These are phyloP conservation scores for Girardinus metallicus DNA, from an alignment of 2,797 vertebrate species.

Conservation along the genomic window DNA sequence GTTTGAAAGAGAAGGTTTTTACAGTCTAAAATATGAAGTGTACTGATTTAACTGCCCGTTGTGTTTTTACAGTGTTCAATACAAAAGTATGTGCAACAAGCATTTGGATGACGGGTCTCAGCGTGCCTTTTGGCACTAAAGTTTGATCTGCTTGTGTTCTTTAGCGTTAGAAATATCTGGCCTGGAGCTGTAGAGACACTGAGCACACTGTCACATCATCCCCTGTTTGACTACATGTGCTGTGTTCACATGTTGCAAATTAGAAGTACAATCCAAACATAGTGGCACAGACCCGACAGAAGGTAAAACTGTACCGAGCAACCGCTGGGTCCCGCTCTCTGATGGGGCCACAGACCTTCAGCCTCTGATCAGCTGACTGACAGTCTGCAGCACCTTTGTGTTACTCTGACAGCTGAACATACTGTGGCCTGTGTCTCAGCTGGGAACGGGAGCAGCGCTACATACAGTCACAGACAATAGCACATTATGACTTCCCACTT, in stretches of 20 bases:
- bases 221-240: neutral
- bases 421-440: neutral
- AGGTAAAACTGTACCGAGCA: neutral
- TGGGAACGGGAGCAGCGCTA: constrained; percentile 34
- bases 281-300: neutral
- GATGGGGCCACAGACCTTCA: neutral
- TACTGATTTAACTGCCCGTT: neutral
- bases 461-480: constrained; percentile 56
- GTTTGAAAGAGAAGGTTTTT: neutral
- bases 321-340: neutral
- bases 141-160: neutral
- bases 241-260: neutral
- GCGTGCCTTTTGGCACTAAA: neutral
- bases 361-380: constrained; percentile 21
- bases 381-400: neutral
- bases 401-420: constrained; percentile 10
- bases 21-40: neutral
- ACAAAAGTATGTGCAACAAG: neutral
- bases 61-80: neutral
- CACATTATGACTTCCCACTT: constrained; percentile 58
- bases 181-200: neutral
- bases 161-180: neutral
- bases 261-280: neutral
- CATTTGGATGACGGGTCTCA: neutral
- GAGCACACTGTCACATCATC: neutral